A percentile compares a stretch with the other conserved stretches of the same genome.
These are phyloP conservation scores for Thinocorus orbignyianus DNA, from an alignment of 2,113 vertebrate genomes.

Conservation along the genomic window DNA sequence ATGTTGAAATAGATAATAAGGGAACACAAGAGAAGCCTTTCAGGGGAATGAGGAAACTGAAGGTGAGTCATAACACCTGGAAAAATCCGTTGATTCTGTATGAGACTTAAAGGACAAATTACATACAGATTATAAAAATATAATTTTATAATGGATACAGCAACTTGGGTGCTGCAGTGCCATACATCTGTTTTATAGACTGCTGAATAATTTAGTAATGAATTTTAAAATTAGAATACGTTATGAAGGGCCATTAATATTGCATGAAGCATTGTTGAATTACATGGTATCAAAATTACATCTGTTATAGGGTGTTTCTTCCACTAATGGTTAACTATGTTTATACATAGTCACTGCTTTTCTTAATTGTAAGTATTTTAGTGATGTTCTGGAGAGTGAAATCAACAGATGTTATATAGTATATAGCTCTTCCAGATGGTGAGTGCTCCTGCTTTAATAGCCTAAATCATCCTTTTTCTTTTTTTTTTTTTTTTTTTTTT, in stretches of 20 bases:
- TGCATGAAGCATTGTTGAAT: constrained; percentile 65
- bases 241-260: constrained; percentile 69
- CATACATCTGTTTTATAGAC: constrained; percentile 66
- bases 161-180: constrained; percentile 31
- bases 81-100: neutral
- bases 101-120: constrained; percentile 2
- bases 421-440: constrained; percentile 40
- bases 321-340: constrained; percentile 10
- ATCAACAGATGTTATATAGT: constrained; percentile 34
- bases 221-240: constrained; percentile 69
- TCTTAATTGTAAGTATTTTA: constrained; percentile 4
- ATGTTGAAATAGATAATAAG: constrained; percentile 8
- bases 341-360: neutral
- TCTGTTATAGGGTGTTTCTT: constrained; percentile 23
- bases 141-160: neutral
- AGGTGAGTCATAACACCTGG: constrained; percentile 35
- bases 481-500: neutral
- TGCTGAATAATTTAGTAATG: constrained; percentile 74
- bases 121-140: neutral
- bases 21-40: neutral
- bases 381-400: neutral
- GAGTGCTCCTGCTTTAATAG: neutral
- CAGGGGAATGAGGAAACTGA: neutral
- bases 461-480: neutral
- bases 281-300: constrained; percentile 41